Base-by-base conservation (phyloP, 2,888 invertebrate genomes). In the Euzophera pinguis region DNA sequence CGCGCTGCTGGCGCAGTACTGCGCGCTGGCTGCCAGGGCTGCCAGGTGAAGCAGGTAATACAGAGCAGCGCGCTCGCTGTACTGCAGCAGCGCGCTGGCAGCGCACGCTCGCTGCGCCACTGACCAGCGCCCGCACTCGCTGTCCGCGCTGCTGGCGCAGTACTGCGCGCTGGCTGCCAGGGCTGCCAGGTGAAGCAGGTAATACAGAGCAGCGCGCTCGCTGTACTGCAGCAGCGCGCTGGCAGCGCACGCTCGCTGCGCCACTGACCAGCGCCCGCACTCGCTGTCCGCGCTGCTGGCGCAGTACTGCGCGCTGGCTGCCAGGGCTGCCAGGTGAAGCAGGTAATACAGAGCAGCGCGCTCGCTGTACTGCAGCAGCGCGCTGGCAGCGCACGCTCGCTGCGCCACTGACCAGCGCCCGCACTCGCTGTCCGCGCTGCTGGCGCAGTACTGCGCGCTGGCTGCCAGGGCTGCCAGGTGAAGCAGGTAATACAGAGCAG, bases 31-130 rank as follows among this genome's bases (percentile, higher is more conserved):
- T 29, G 55, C 53, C 52, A 43, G 59, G 48, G 35, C 59, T 39
- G 57, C 65, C 69, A 8, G 12, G 51, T 58, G 38, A 54, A 9
- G 12, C 41, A 50, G 50, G 16, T 50, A 29, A 50, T 9, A 14
- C 42, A 29, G n/a, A n/a, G n/a, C 29, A 7, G 70, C 52, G 84
- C 84, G n/a, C 1, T 97, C 97, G 78, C 92, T 98, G 39, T 98
- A 98, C 88, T 34, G 42, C 43, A 50, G 50, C 34, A 50, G 50
- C 22, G 50, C 50, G 43, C 35, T 42, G 1, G 50, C 43, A 8
- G 50, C 50, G 43, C 50, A 50, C 35, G 94, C 97, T 57, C 70
- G 96, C 88, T 92, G 68, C 54, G 62, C 63, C 5, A 64, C 69
- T 2, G 95, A 93, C 95, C 60, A 96, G 96, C 91, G 93, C 86